Evolutionary conservation across 2,113 vertebrate genomes (phyloP).

Genomic region (Acanthisitta chloris): DNA sequence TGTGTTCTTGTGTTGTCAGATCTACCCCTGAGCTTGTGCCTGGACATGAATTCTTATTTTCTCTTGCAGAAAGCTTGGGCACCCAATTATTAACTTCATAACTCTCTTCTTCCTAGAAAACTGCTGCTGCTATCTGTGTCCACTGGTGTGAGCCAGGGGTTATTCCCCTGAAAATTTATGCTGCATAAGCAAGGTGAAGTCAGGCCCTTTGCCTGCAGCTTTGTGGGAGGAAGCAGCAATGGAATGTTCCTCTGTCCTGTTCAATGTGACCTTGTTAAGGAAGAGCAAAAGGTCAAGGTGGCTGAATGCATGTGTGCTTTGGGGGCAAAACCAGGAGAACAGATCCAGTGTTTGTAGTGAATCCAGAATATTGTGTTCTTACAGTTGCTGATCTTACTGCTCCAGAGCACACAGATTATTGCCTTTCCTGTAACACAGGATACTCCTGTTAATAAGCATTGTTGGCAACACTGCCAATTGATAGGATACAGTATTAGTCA

Average conservation of each 20-base stretch:
- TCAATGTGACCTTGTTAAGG: neutral
- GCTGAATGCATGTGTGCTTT: neutral
- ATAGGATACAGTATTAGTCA: neutral
- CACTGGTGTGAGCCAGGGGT: neutral
- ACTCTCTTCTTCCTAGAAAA: neutral
- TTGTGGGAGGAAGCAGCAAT: neutral
- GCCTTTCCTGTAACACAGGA: neutral
- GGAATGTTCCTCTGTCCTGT: neutral
- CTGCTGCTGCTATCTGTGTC: neutral
- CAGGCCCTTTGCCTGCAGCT: neutral
- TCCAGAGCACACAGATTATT: too few relatives aligned
- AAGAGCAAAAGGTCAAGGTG: neutral
- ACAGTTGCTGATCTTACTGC: neutral
- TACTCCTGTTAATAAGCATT: neutral
- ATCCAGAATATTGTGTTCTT: neutral
- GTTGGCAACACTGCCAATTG: neutral
- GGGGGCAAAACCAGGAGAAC: accelerated
- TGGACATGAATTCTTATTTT: neutral
- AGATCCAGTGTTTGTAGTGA: neutral
- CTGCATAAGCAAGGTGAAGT: neutral
- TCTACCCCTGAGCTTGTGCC: neutral
- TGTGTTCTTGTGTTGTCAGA: neutral
- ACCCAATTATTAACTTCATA: neutral
- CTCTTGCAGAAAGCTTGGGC: neutral
- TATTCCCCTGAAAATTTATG: neutral